phyloP scores from a whole-genome alignment of 2,888 invertebrate species.

The Philopedon plagiatum region DNA sequence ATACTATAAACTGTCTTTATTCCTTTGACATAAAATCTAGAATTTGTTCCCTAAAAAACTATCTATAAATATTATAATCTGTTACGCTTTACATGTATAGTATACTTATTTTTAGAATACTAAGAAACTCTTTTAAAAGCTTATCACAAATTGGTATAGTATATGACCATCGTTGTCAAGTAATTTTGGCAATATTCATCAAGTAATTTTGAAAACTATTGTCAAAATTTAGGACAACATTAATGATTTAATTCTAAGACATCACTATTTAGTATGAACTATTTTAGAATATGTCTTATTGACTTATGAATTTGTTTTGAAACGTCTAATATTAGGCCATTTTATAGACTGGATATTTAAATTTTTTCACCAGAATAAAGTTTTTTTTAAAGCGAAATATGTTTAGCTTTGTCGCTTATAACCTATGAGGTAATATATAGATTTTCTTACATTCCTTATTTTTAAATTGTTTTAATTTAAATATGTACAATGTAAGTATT shows the following conservation, averaged over 20 bases:
- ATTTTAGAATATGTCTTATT: constrained; percentile 13
- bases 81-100: neutral
- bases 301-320: neutral
- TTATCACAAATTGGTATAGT: constrained; percentile 42
- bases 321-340: constrained; percentile 3
- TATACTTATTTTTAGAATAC: constrained; percentile 26
- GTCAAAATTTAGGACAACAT: neutral
- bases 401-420: constrained; percentile 9
- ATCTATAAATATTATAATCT: constrained; percentile 37
- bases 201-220: neutral
- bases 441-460: constrained; percentile 14
- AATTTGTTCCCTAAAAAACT: constrained; percentile 55
- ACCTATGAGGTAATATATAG: constrained; percentile 36
- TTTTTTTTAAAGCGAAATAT: neutral
- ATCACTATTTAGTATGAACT: too few species aligned
- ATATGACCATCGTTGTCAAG: constrained; percentile 4
- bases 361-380: neutral
- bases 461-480: neutral
- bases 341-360: neutral
- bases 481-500: constrained; percentile 6
- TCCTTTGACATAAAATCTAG: constrained; percentile 42
- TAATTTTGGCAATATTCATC: too few species aligned
- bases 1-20: constrained; percentile 54
- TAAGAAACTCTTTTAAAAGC: constrained; percentile 18
- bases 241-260: neutral